phyloP scores from a whole-genome alignment of 2,797 vertebrate species.

The Serranus cabrilla region DNA sequence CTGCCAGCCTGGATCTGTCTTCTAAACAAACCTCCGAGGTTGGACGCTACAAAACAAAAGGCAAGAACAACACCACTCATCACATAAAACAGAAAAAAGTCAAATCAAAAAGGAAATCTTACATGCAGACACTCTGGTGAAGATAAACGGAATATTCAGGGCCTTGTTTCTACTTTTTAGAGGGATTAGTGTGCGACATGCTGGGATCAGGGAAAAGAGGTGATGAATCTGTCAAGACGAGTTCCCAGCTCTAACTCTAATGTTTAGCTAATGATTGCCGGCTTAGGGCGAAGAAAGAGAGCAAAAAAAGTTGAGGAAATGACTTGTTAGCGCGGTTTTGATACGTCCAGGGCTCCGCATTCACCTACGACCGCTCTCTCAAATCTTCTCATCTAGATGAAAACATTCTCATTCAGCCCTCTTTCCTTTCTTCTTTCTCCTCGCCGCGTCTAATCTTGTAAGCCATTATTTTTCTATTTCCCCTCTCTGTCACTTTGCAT shows the following conservation, averaged over 20 bases:
- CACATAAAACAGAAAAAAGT: neutral
- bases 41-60: constrained; percentile 32
- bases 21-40: constrained; percentile 63
- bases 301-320: constrained; percentile 83
- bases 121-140: constrained; percentile 15
- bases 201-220: constrained; percentile 73
- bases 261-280: constrained; percentile 84
- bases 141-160: constrained; percentile 58
- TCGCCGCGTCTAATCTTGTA: constrained; percentile 88
- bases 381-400: constrained; percentile 89
- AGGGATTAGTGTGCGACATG: constrained; percentile 74
- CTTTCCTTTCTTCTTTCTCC: constrained; percentile 82
- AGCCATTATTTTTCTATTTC: constrained; percentile 96
- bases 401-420: constrained; percentile 87
- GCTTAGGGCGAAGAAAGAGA: constrained; percentile 76
- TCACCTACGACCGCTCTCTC: constrained; percentile 81
- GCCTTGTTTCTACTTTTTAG: constrained; percentile 60
- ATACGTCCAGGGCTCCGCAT: constrained; percentile 78
- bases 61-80: constrained; percentile 12
- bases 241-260: constrained; percentile 79
- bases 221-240: constrained; percentile 85
- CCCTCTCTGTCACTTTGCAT: constrained; percentile 95
- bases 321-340: constrained; percentile 84
- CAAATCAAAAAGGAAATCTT: constrained; percentile 14
- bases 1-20: constrained; percentile 64